Evolutionary conservation across 2,888 invertebrate species (phyloP), one percentile per base, ranked within the genome.

Genomic region (Harpalus rufipes): DNA sequence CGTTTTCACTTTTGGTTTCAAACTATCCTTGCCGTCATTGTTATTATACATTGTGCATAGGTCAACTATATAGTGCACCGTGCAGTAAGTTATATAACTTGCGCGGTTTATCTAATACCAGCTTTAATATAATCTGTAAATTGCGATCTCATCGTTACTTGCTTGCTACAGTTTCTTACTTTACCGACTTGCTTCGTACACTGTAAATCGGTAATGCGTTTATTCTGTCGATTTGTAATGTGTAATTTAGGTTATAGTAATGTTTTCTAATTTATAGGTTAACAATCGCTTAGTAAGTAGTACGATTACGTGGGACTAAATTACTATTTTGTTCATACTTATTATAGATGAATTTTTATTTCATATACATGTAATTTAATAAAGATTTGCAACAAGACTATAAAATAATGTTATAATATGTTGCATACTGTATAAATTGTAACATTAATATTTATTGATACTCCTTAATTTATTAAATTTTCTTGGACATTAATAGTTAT

Each of bases 141-240:
- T 80, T 80, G 79, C 79, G 41, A 80, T 80, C 61, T 80, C 79
- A 80, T 80, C 79, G 79, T 58, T 56, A 25, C 25, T 72, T 7
- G n/a, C 44, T 14, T 68, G 68, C 51, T 59, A 58, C 59, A 80
- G 79, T 80, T 80, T 80, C 32, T 32, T 32, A 32, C 32, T 32
- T 6, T 32, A 32, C 61, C 12, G 10, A 3, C 44, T 51, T 12
- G 44, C 44, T 61, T 39, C 14, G 59, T 80, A 61, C 78, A 78
- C 78, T 78, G 78, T 56, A 58, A 78, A 56, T 39, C 68, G n/a
- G 68, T 68, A 39, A 63, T 21, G 14, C 21, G 21, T 7, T 14
- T 63, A 63, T 63, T 63, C 21, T 2, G 7, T 25, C 25, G 25
- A 63, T 16, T 59, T 61, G 32, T 14, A 65, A 65, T 65, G 32